Base-by-base conservation (phyloP, 2,888 invertebrate genomes). In the Polydrusus cervinus region DNA sequence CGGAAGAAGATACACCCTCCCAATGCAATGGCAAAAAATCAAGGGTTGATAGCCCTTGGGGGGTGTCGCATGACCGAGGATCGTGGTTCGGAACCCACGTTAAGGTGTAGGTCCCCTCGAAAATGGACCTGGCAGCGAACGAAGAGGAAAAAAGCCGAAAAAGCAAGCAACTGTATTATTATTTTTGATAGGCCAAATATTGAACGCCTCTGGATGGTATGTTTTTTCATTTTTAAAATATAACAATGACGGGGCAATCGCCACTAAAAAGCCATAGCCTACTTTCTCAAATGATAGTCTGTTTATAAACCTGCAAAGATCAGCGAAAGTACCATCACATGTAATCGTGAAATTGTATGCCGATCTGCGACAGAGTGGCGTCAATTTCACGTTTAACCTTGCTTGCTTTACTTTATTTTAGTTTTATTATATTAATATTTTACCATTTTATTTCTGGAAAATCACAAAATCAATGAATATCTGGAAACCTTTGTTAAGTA, bases 281-380 rank as follows among this genome's bases (percentile, higher is more conserved):
- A 64, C 64, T 64, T 64, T 47, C 47, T 64, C 20, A 30, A 47
- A 47, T 64, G 64, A 64, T 64, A 25, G 64, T 62, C 45, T 20
- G 0, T n/a, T 57, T 20, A 43, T 62, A 45, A 64, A 64, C 47
- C 25, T 25, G 30, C 30, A 8, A 45, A 64, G 64, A 64, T 64
- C 47, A 64, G 64, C 14, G 64, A 64, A 64, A 64, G 64, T 64
- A 47, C 8, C 38, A 38, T 57, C 14, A n/a, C 25, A 38, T 16
- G 16, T n/a, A n/a, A 38, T 16, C 64, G 64, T 14, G 64, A 64
- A 64, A 64, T 64, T 47, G 3, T 47, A 20, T 45, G 20, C 16
- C 34, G 34, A 38, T 57, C 57, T 38, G 64, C 64, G 47, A 64
- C 64, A 64, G 11, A 47, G 64, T 30, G 64, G 64, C 47, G 64